These are phyloP conservation scores for Prionace glauca DNA, from an alignment of 2,797 vertebrate species.

Conservation along the genomic window DNA sequence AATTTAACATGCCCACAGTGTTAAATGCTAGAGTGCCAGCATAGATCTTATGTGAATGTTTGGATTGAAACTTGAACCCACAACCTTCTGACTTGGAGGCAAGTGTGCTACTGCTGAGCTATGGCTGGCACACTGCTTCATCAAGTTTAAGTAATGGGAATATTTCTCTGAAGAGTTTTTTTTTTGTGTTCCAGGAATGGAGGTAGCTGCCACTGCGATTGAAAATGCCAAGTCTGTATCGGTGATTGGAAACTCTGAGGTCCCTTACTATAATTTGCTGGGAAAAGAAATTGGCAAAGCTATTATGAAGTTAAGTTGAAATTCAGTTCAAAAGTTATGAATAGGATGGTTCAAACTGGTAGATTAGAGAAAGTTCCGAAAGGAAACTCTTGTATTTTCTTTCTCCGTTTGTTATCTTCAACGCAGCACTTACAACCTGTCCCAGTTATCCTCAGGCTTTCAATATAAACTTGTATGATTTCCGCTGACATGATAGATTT, in stretches of 20 bases:
- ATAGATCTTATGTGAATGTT: background rate
- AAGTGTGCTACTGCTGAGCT: background rate
- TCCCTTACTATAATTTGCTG: constrained; percentile 62
- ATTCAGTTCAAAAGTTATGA: background rate
- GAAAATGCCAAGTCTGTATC: constrained; percentile 65
- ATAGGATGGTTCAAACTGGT: too few species aligned
- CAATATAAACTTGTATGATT: background rate
- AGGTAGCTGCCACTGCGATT: constrained; percentile 69
- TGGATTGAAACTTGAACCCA: too few species aligned
- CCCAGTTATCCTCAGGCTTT: background rate
- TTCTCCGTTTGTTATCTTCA: background rate
- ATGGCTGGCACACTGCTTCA: background rate
- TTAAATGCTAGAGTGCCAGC: background rate
- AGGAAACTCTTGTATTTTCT: background rate
- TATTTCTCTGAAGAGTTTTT: background rate
- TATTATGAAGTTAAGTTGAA: constrained; percentile 64
- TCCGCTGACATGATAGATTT: background rate
- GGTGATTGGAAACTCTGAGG: constrained; percentile 59
- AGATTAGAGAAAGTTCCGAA: background rate
- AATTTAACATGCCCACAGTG: too few species aligned
- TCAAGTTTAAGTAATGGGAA: background rate
- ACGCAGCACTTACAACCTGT: background rate
- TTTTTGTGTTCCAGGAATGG: constrained; percentile 66
- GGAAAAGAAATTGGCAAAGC: constrained; percentile 69
- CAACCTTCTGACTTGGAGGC: background rate